Conservation (phyloP, 2,797 vertebrate genomes). For the Sebastes minor region DNA sequence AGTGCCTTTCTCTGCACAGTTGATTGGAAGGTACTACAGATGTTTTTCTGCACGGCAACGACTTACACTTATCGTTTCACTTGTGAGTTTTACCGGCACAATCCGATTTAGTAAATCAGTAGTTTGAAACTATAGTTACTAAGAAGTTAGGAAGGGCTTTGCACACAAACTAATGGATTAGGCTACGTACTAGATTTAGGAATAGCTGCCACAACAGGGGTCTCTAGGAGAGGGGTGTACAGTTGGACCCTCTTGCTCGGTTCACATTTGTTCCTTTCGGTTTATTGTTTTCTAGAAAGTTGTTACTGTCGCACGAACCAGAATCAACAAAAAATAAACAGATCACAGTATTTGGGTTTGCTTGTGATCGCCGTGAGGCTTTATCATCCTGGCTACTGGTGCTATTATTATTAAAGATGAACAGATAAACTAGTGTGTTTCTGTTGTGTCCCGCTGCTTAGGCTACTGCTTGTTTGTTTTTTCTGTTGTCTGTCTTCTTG, state of each 20-base stretch:
- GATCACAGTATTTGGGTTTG: not conserved
- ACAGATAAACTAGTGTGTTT: not conserved
- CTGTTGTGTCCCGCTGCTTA: not conserved
- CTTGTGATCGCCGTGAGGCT: not conserved
- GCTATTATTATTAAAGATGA: not conserved
- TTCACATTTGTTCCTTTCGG: not conserved
- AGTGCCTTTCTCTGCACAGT: too few species aligned
- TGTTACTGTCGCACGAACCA: not conserved
- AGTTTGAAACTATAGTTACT: not conserved
- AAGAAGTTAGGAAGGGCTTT: not conserved
- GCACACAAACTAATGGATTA: not conserved
- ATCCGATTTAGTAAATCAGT: not conserved
- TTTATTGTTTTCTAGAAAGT: not conserved
- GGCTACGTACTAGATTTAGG: not conserved
- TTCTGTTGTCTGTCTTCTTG: not conserved
- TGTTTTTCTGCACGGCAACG: not conserved
- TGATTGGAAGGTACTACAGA: not conserved
- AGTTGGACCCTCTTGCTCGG: not conserved
- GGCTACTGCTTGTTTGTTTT: not conserved
- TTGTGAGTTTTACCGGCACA: not conserved
- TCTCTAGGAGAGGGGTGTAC: not conserved
- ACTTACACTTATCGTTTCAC: not conserved
- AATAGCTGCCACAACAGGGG: not conserved
- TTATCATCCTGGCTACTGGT: not conserved
- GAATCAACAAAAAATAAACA: not conserved